Evolutionary conservation across 92 coral and sea anemone species (phyloP), one percentile per base, ranked within the genome.

Genomic region (Porites rus): DNA sequence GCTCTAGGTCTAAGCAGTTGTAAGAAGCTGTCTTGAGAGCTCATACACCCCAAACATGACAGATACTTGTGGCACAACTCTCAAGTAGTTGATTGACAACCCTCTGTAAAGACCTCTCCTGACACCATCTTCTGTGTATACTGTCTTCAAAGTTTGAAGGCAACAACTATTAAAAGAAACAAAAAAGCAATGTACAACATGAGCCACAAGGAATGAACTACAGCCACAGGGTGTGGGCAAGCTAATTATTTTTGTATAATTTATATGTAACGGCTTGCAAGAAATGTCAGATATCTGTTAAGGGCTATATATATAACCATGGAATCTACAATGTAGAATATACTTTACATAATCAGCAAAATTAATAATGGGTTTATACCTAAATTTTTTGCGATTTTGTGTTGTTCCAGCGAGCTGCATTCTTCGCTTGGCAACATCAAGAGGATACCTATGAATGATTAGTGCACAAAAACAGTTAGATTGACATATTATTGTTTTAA

Each of bases 31-130:
- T 75, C 91, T 91, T 24, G 91, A 74, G 51, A 93, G 83, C 79
- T 93, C 96, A 74, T 93, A 93, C 31, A 93, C 94, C 56, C 92
- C 88, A 82, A 93, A 93, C 96, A 93, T 93, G 60, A 93, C 94
- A n/a, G 96, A 86, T 25, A 93, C 84, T 90, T 93, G 96, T 38
- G 96, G 96, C 51, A 88, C 86, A 18, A 93, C 96, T 79, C 96
- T 85, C 59, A 93, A 53, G 75, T 93, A 93, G 82, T 93, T 93
- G 87, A 93, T 91, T 24, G 94, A 84, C 59, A 93, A 90, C 31
- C 96, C 96, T 8, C 96, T 79, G 79, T 93, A 93, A 7, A 93
- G 89, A 2, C 96, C 96, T 1, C 88, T 65, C 38, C 64, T 81
- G 51, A 93, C 54, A 18, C 96, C 96, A 68, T 93, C 81, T 66